Conservation (phyloP, 2,113 vertebrate genomes). For the Oncorhynchus masou region DNA sequence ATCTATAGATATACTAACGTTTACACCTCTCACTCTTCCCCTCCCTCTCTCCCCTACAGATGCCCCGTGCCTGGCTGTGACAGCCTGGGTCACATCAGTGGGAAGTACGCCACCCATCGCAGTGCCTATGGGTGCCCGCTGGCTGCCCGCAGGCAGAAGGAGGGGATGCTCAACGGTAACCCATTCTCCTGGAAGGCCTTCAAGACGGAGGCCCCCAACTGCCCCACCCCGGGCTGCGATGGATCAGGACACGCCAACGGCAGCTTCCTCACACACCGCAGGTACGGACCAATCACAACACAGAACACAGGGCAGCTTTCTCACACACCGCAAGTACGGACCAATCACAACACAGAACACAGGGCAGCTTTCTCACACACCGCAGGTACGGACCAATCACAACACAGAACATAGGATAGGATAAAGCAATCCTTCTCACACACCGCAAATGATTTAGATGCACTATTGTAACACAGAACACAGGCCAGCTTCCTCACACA, state of each 20-base stretch:
- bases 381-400: slow-evolving; percentile 52
- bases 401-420: neutral
- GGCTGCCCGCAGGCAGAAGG: slow-evolving; percentile 93
- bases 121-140: slow-evolving; percentile 94
- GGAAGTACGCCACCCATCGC: slow-evolving; percentile 97
- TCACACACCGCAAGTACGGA: too few relatives aligned
- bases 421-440: neutral
- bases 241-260: slow-evolving; percentile 95
- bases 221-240: slow-evolving; percentile 92
- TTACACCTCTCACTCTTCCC: slow-evolving; percentile 39
- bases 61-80: slow-evolving; percentile 95
- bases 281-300: slow-evolving; percentile 65
- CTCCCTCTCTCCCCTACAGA: slow-evolving; percentile 59
- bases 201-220: slow-evolving; percentile 92
- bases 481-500: too few relatives aligned
- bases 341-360: neutral
- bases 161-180: slow-evolving; percentile 88
- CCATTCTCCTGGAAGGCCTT: slow-evolving; percentile 95
- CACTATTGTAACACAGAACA: too few relatives aligned
- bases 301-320: too few relatives aligned
- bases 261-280: slow-evolving; percentile 97
- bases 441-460: too few relatives aligned
- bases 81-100: slow-evolving; percentile 95
- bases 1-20: slow-evolving; percentile 1
- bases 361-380: neutral